Evolutionary conservation across 2,888 invertebrate species (phyloP).

Genomic region (Aleiodes alternator): DNA sequence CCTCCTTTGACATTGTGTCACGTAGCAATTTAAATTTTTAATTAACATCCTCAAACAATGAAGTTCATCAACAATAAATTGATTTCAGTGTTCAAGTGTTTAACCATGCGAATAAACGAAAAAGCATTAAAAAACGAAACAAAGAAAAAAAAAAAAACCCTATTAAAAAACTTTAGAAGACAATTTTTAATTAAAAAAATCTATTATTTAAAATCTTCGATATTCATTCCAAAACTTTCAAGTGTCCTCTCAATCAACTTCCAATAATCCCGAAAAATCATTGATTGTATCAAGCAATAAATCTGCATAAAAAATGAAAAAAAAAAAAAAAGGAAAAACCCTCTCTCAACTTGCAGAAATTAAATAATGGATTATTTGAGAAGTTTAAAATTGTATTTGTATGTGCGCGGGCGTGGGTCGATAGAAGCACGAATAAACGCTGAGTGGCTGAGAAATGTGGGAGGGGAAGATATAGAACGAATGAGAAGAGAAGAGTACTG

Average conservation of each 20-base stretch:
- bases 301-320: background rate
- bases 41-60: too few species aligned
- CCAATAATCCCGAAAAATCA: background rate
- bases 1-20: too few species aligned
- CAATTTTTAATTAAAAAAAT: background rate
- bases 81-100: too few species aligned
- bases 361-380: slow-evolving; percentile 27
- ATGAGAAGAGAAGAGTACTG: background rate
- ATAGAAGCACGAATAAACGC: background rate
- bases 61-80: too few species aligned
- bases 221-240: background rate
- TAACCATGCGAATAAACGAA: too few species aligned
- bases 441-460: background rate
- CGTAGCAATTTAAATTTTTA: too few species aligned
- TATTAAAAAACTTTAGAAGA: background rate
- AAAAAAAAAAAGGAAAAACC: too few species aligned
- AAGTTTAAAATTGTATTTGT: slow-evolving; percentile 39
- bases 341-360: slow-evolving; percentile 11
- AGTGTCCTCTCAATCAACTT: background rate
- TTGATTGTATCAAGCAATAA: background rate
- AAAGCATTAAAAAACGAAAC: too few species aligned
- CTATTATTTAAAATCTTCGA: background rate
- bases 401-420: slow-evolving; percentile 39
- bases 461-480: background rate
- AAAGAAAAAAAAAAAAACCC: too few species aligned